Evolutionary conservation across 30 jellyfish, hydroid and myxozoan genomes (phyloP).

Genomic region (Aurelia coerulea): DNA sequence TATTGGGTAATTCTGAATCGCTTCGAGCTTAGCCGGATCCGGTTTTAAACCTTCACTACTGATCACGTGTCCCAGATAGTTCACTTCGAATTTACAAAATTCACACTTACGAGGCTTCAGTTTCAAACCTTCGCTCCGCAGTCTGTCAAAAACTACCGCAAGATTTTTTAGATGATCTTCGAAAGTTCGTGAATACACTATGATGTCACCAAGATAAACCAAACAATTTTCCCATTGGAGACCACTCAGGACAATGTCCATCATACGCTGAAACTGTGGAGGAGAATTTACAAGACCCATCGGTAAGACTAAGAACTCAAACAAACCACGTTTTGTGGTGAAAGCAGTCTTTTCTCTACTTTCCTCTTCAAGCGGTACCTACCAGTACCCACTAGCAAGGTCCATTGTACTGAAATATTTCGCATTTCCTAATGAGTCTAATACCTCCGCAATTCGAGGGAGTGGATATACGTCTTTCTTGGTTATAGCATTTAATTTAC

Average conservation of each 20-base stretch:
- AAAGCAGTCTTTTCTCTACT: slow-evolving; percentile 1
- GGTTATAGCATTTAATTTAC: slow-evolving; percentile 27
- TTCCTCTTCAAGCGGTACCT: background rate
- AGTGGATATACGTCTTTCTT: slow-evolving; percentile 29
- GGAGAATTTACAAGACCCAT: slow-evolving; percentile 34
- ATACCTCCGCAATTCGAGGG: slow-evolving; percentile 4
- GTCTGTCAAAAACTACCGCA: slow-evolving; percentile 12
- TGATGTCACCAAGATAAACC: slow-evolving; percentile 28
- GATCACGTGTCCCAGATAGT: slow-evolving; percentile 33
- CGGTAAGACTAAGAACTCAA: slow-evolving; percentile 28
- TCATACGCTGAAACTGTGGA: slow-evolving; percentile 14
- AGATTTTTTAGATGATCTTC: slow-evolving; percentile 1
- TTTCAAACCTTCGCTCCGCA: slow-evolving; percentile 10
- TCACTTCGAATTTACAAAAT: slow-evolving; percentile 2
- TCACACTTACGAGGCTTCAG: slow-evolving; percentile 16
- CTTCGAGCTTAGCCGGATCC: no score
- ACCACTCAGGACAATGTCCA: slow-evolving; percentile 3
- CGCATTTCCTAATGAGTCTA: slow-evolving; percentile 6
- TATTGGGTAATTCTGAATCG: no score
- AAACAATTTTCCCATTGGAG: slow-evolving; percentile 5
- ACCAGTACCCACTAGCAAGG: slow-evolving; percentile 14
- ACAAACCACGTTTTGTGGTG: slow-evolving; percentile 8
- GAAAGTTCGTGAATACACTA: slow-evolving; percentile 5
- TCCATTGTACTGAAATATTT: background rate
- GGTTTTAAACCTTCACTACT: slow-evolving; percentile 1